phyloP scores from a whole-genome alignment of 2,113 vertebrate genomes.

The Mesoclemmys tuberculata region DNA sequence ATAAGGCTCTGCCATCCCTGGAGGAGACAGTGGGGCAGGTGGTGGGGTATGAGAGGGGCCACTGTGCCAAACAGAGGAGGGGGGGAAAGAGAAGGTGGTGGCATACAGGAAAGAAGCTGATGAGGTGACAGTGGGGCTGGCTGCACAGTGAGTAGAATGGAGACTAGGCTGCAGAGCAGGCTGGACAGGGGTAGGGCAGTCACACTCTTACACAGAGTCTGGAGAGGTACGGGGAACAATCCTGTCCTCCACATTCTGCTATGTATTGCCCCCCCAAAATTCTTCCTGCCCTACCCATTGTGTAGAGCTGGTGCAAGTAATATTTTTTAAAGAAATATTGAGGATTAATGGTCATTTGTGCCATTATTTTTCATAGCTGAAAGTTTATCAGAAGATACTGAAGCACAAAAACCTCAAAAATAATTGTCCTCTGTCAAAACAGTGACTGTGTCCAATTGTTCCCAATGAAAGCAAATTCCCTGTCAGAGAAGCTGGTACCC shows the following conservation, averaged over 20 bases:
- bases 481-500: background rate
- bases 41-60: background rate
- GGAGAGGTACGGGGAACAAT: too few species aligned
- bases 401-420: background rate
- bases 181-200: too few species aligned
- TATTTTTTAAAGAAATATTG: background rate
- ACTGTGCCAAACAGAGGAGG: too few species aligned
- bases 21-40: background rate
- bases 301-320: background rate
- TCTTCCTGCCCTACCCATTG: background rate
- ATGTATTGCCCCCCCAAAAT: background rate
- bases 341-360: background rate
- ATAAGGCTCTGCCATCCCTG: background rate
- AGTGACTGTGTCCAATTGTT: background rate
- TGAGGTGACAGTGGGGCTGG: background rate
- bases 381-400: background rate
- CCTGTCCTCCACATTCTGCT: background rate
- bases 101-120: background rate
- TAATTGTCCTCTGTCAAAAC: background rate
- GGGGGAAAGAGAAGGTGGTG: background rate
- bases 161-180: too few species aligned
- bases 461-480: background rate
- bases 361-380: background rate
- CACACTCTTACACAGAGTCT: too few species aligned
- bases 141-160: too few species aligned